phyloP scores from a whole-genome alignment of 2,797 vertebrate species.

The Pogonophryne albipinna region DNA sequence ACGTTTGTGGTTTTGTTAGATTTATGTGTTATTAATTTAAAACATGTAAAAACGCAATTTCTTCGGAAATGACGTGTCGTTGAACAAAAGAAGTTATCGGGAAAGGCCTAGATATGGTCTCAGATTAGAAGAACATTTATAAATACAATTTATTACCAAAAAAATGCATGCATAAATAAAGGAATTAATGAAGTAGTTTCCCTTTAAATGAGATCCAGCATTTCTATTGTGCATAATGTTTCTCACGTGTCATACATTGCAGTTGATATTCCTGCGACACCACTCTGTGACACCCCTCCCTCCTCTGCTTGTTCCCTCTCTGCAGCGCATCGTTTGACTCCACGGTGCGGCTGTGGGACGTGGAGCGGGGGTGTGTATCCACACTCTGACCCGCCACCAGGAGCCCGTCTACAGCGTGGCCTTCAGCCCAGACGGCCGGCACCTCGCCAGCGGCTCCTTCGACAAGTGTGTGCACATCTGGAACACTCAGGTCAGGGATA shows the following conservation, averaged over 20 bases:
- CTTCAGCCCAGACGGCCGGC: conserved; percentile 98
- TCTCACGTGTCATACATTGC: neutral
- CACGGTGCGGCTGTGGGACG: conserved; percentile 98
- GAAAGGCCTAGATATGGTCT: neutral
- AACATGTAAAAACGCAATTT: too few species aligned
- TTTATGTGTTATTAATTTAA: too few species aligned
- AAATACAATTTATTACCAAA: neutral
- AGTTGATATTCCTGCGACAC: neutral
- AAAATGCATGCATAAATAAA: neutral
- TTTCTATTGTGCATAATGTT: neutral
- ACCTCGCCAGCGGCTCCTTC: conserved; percentile 98
- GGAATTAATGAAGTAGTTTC: neutral
- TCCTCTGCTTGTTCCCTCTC: conserved; percentile 2
- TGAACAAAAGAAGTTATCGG: too few species aligned
- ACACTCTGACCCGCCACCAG: conserved; percentile 98
- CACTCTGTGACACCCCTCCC: neutral
- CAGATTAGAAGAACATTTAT: neutral
- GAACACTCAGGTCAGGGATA: conserved; percentile 94
- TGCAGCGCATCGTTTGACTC: conserved; percentile 97
- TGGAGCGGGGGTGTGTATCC: conserved; percentile 98
- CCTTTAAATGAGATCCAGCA: neutral
- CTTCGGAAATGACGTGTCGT: too few species aligned
- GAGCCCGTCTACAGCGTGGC: conserved; percentile 99
- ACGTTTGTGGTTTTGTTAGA: too few species aligned
- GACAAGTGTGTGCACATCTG: conserved; percentile 99